Evolutionary conservation across 2,888 invertebrate genomes (phyloP), one percentile per base, ranked within the genome.

Genomic region (Chrysolina americana): DNA sequence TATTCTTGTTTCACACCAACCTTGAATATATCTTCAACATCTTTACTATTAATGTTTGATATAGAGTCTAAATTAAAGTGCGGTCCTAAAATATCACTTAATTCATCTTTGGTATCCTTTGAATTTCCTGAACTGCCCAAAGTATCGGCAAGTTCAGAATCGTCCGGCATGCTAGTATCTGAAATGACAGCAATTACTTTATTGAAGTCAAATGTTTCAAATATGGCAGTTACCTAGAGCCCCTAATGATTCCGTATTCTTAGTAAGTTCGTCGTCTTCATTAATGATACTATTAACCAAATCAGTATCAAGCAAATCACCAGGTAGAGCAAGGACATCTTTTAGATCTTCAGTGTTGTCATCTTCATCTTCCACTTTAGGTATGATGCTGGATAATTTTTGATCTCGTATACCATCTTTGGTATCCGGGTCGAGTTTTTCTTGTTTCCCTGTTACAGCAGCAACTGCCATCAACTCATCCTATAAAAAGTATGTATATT

Each of bases 11-110:
- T 36, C 36, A 3, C 36, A 36, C 56, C 78, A 83, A 87, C 88
- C 85, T 96, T 96, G 88, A 97, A 96, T 84, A 97, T 94, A 87
- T 96, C 96, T 85, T 97, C 96, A 0, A 97, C 96, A 82, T 96
- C 96, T 87, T 95, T 95, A 85, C 94, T 93, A 87, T 96, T 96
- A 92, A 97, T 96, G 82, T 95, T 95, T 0, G 95, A 94, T 74
- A 96, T 94, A 1, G 93, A 92, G 84, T 95, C 95, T 73, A 96
- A 86, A 85, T 92, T 94, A 81, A 95, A 93, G 84, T 92, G 91
- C n/a, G 92, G 90, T 81, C 92, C 91, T 63, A 93, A 88, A 81
- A 93, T 92, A 85, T 93, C 93, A 68, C 91, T 91, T 41, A 93
- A 87, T 86, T 93, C 93, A 87, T 95, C 94, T 88, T 95, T 95